These are phyloP conservation scores for Ectemnius cavifrons DNA, from an alignment of 2,888 invertebrate genomes.

Conservation along the genomic window DNA sequence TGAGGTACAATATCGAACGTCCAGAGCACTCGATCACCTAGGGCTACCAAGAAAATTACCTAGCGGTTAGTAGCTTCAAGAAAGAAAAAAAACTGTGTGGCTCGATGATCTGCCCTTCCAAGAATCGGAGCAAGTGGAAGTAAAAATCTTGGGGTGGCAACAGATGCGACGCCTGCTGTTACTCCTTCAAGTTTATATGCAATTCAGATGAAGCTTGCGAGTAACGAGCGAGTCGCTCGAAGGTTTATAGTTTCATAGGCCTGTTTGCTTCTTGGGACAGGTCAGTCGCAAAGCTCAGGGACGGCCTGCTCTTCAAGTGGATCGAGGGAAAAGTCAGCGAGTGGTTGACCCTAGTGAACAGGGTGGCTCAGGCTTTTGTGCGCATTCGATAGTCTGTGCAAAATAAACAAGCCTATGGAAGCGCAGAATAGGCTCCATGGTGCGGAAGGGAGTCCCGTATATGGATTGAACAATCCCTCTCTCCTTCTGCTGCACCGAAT, in stretches of 20 bases:
- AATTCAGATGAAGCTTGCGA: too few relatives aligned
- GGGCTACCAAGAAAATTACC: slow-evolving; percentile 34
- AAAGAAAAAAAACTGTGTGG: too few relatives aligned
- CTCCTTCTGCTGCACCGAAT: slow-evolving; percentile 59
- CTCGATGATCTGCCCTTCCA: too few relatives aligned
- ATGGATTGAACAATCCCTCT: slow-evolving; percentile 59
- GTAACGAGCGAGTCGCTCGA: too few relatives aligned
- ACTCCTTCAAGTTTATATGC: too few relatives aligned
- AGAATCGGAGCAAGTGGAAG: too few relatives aligned
- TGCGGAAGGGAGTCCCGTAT: slow-evolving; percentile 39
- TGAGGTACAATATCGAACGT: slow-evolving; percentile 49
- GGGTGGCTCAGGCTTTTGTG: slow-evolving; percentile 56
- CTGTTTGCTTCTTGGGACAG: too few relatives aligned
- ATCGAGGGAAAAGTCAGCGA: slow-evolving; percentile 6
- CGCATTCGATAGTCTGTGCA: slow-evolving; percentile 66
- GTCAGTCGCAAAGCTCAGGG: too few relatives aligned
- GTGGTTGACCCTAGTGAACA: slow-evolving; percentile 23
- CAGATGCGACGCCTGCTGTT: too few relatives aligned
- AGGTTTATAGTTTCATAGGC: too few relatives aligned
- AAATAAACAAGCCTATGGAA: slow-evolving; percentile 67
- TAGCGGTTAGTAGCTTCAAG: slow-evolving; percentile 13
- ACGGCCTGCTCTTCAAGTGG: too few relatives aligned
- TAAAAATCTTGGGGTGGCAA: too few relatives aligned
- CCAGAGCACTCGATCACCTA: slow-evolving; percentile 56
- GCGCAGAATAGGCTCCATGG: slow-evolving; percentile 55